These are phyloP conservation scores for Globia sparganii DNA, from an alignment of 2,888 invertebrate species.

Conservation along the genomic window DNA sequence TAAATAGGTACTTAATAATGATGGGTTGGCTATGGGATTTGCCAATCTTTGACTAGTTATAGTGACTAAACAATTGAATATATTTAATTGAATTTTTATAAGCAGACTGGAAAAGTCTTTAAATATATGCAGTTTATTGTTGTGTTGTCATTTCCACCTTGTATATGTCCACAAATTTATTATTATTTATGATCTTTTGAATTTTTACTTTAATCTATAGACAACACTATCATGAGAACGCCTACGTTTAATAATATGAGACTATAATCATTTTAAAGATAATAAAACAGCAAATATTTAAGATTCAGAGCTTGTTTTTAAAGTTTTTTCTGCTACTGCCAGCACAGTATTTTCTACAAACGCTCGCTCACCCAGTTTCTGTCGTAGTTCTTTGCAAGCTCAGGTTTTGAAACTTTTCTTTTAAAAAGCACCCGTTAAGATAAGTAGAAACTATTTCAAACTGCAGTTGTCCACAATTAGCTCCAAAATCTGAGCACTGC, in stretches of 20 bases:
- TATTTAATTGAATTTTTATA: not conserved
- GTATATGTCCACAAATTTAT: not conserved
- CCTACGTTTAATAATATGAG: not conserved
- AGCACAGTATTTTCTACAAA: not conserved
- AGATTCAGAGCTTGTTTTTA: not conserved
- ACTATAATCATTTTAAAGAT: not conserved
- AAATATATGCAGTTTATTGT: not conserved
- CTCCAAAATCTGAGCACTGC: slow-evolving; percentile 22
- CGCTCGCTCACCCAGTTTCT: slow-evolving; percentile 32
- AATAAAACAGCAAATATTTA: not conserved
- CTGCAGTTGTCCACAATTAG: slow-evolving; percentile 47
- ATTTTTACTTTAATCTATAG: not conserved
- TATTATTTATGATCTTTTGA: not conserved
- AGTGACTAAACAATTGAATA: not conserved
- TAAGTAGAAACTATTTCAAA: slow-evolving; percentile 44
- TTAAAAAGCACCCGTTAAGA: slow-evolving; percentile 49
- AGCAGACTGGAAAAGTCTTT: not conserved
- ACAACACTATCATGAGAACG: not conserved
- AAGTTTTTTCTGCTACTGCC: not conserved
- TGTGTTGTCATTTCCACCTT: not conserved
- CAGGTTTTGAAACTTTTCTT: slow-evolving; percentile 33
- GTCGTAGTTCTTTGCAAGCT: slow-evolving; percentile 23
- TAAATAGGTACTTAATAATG: too few species aligned
- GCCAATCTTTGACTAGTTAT: not conserved
- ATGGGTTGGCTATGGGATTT: too few species aligned